These are phyloP conservation scores for Cairina moschata DNA, from an alignment of 2,113 vertebrate genomes.

Conservation along the genomic window DNA sequence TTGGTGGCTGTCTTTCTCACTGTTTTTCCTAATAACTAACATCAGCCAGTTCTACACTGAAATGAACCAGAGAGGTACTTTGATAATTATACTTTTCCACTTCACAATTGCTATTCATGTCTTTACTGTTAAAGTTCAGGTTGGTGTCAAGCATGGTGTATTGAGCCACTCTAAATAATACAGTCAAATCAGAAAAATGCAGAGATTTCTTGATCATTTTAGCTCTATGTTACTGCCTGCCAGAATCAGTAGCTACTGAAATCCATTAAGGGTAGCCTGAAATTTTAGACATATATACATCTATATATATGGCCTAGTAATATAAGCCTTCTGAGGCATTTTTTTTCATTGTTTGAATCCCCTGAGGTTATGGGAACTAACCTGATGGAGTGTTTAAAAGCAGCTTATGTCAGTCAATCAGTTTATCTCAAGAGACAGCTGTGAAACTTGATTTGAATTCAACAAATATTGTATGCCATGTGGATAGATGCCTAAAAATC, in stretches of 20 bases:
- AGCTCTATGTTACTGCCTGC: background rate
- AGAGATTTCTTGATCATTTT: background rate
- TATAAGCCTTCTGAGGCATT: background rate
- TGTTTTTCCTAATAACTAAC: background rate
- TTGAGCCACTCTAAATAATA: background rate
- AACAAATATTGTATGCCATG: conserved; percentile 74
- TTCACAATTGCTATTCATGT: background rate
- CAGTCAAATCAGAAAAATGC: background rate
- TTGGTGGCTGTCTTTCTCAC: background rate
- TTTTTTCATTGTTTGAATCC: conserved; percentile 26
- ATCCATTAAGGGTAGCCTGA: background rate
- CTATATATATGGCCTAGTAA: background rate
- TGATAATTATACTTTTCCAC: background rate
- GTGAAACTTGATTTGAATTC: conserved; percentile 76
- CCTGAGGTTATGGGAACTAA: conserved; percentile 60
- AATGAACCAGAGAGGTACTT: background rate
- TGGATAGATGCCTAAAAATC: conserved; percentile 76
- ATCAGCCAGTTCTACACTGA: background rate
- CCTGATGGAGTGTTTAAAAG: conserved; percentile 62
- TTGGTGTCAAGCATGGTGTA: background rate
- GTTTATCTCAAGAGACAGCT: conserved; percentile 76
- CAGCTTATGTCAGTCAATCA: conserved; percentile 72
- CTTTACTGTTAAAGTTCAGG: background rate
- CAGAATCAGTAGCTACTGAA: conserved; percentile 20
- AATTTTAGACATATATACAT: background rate